These are phyloP conservation scores for Lumbricus terrestris DNA, from an alignment of 2,888 invertebrate species.

Conservation along the genomic window DNA sequence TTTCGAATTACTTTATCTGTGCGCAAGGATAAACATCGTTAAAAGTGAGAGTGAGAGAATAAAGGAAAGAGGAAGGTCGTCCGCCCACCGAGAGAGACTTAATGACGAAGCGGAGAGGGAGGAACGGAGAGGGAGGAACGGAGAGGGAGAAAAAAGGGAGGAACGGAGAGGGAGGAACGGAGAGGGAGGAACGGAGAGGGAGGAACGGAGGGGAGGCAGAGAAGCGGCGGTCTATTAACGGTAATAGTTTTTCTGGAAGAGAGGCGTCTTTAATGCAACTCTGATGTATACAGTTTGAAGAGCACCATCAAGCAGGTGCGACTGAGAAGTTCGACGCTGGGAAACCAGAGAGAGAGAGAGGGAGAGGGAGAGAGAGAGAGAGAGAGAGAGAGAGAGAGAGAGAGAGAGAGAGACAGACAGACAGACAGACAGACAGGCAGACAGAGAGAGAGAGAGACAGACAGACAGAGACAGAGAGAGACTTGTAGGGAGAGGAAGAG, in stretches of 20 bases:
- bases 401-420: too few relatives aligned
- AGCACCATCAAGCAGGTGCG: neutral
- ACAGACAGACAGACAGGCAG: too few relatives aligned
- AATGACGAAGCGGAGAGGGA: neutral
- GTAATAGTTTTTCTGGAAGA: neutral
- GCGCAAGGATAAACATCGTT: conserved; percentile 1
- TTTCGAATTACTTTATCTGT: conserved; percentile 5
- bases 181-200: neutral
- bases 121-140: too few relatives aligned
- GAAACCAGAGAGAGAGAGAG: neutral
- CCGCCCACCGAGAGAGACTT: neutral
- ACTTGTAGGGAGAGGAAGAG: too few relatives aligned
- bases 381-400: too few relatives aligned
- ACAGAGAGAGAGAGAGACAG: too few relatives aligned
- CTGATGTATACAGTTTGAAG: conserved; percentile 3
- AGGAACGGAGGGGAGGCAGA: neutral
- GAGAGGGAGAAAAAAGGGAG: too few relatives aligned
- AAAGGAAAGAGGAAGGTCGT: neutral
- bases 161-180: too few relatives aligned
- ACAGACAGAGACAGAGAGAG: too few relatives aligned
- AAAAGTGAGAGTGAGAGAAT: neutral
- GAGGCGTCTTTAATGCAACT: conserved; percentile 3
- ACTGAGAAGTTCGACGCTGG: neutral
- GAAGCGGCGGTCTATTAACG: neutral
- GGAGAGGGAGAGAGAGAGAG: too few relatives aligned